Evolutionary conservation across 2,113 vertebrate species (phyloP).

Genomic region (Tetrax tetrax): DNA sequence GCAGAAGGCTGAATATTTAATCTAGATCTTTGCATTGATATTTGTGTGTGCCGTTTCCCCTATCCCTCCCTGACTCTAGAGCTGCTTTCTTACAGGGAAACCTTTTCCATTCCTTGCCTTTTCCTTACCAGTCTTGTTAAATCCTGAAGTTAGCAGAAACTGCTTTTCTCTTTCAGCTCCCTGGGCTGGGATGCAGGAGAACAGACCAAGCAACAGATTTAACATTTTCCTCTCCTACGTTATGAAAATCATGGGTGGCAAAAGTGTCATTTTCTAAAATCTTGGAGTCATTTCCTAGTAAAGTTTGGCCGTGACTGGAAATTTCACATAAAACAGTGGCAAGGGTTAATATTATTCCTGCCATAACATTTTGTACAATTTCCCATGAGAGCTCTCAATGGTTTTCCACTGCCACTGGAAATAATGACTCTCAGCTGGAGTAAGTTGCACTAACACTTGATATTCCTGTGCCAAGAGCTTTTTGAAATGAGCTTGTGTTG

Average conservation of each 20-base stretch:
- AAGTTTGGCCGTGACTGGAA: constrained; percentile 64
- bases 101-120: background rate
- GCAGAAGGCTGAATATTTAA: background rate
- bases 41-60: background rate
- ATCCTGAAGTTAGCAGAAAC: background rate
- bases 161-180: background rate
- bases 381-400: constrained; percentile 73
- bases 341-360: constrained; percentile 79
- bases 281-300: constrained; percentile 69
- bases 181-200: background rate
- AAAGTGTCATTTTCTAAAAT: constrained; percentile 44
- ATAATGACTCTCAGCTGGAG: constrained; percentile 78
- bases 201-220: background rate
- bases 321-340: constrained; percentile 73
- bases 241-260: background rate
- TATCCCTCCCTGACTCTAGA: background rate
- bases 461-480: constrained; percentile 64
- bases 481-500: constrained; percentile 35
- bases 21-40: background rate
- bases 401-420: constrained; percentile 79
- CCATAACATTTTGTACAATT: constrained; percentile 71
- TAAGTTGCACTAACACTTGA: constrained; percentile 69
- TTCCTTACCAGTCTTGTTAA: background rate
- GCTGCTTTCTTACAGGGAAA: background rate
- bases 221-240: background rate